Conservation (phyloP, 2,113 vertebrate genomes). For the Poecile atricapillus region DNA sequence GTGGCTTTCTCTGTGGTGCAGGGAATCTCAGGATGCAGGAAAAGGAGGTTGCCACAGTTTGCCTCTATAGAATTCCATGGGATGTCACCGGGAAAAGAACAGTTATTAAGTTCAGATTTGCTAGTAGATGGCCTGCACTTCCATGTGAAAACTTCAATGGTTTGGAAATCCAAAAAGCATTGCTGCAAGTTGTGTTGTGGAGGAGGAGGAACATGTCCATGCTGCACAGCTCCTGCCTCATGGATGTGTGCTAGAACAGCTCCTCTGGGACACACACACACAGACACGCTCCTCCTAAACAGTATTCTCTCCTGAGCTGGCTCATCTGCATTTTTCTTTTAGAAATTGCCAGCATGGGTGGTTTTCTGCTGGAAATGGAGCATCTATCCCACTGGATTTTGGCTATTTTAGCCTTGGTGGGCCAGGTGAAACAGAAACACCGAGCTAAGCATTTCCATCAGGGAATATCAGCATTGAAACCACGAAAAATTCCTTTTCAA, state of each 20-base stretch:
- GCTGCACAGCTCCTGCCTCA: fast-evolving
- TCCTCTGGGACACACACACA: not conserved
- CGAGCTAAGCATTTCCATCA: not conserved
- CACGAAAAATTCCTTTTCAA: not conserved
- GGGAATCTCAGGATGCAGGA: not conserved
- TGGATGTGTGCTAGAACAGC: not conserved
- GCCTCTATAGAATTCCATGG: not conserved
- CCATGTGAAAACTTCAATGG: not conserved
- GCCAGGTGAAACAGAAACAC: not conserved
- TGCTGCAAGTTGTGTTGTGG: not conserved
- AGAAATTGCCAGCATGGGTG: not conserved
- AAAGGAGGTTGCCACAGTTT: not conserved
- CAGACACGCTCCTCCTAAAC: not conserved
- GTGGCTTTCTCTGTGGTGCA: not conserved
- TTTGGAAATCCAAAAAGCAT: not conserved
- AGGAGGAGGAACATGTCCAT: not conserved
- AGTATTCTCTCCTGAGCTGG: not conserved
- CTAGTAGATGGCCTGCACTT: not conserved
- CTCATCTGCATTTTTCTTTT: not conserved
- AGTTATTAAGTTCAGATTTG: not conserved
- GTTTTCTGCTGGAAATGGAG: not conserved
- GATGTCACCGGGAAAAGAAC: not conserved
- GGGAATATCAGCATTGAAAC: not conserved
- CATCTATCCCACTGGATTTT: not conserved
- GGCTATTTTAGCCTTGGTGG: not conserved